Percentiles rank a stretch among this genome's conserved stretches.
Conservation (phyloP, 1,140 invertebrate genomes). For the Drosophila pallidifrons region DNA sequence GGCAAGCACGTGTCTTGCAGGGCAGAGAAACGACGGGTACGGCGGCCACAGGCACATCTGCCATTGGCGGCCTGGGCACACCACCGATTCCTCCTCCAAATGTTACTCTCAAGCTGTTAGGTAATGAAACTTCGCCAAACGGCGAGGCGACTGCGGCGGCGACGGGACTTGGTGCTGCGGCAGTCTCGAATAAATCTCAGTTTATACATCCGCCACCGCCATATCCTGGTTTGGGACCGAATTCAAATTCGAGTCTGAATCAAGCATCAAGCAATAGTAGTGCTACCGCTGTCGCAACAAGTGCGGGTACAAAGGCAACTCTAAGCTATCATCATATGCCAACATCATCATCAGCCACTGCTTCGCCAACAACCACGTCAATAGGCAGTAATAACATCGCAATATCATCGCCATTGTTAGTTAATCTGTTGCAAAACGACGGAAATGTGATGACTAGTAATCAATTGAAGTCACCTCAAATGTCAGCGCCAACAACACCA, state of each 20-base stretch:
- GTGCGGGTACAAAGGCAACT: constrained; percentile 53
- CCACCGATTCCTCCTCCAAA: constrained; percentile 59
- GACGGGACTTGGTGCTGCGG: constrained; percentile 35
- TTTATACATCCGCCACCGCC: constrained; percentile 85
- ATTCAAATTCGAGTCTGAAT: constrained; percentile 35
- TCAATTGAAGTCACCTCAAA: constrained; percentile 72
- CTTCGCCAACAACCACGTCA: constrained; percentile 85
- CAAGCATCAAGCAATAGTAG: constrained; percentile 48
- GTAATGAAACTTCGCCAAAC: constrained; percentile 66
- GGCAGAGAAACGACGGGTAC: constrained; percentile 82
- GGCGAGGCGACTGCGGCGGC: constrained; percentile 55
- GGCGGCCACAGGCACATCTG: constrained; percentile 17
- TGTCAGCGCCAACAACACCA: constrained; percentile 52
- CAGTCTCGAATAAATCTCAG: constrained; percentile 72
- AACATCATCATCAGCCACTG: constrained; percentile 68
- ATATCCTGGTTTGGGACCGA: constrained; percentile 84
- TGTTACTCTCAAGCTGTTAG: constrained; percentile 74
- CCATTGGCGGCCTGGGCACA: constrained; percentile 51
- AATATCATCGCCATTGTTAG: constrained; percentile 94
- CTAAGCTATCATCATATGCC: constrained; percentile 58
- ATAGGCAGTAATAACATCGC: constrained; percentile 78
- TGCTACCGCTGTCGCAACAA: constrained; percentile 30
- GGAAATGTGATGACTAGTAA: constrained; percentile 85
- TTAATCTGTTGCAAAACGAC: constrained; percentile 96
- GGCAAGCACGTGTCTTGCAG: constrained; percentile 90